Conservation (phyloP, 2,797 vertebrate genomes). For the Gallinago nigripennis region DNA sequence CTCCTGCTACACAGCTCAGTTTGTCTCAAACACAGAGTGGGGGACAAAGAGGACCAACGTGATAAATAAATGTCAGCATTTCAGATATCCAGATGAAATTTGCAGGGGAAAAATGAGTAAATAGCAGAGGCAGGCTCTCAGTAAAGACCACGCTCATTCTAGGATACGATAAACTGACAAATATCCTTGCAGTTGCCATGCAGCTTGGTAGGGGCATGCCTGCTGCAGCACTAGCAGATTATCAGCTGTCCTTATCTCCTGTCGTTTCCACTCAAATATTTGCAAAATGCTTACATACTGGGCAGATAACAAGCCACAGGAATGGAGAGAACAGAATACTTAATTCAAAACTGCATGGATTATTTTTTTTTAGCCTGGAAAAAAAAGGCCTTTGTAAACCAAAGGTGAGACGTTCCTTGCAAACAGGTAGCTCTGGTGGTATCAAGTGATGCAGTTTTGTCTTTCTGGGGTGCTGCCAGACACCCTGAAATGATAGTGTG, state of each 20-base stretch:
- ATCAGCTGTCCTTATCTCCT: slow-evolving; percentile 27
- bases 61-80: not conserved
- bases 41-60: not conserved
- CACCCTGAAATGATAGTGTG: slow-evolving; percentile 39
- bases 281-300: not conserved
- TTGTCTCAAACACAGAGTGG: not conserved
- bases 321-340: not conserved
- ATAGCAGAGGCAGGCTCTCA: not conserved
- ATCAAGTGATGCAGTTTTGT: not conserved
- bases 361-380: not conserved
- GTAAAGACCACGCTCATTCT: not conserved
- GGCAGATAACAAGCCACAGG: slow-evolving; percentile 37
- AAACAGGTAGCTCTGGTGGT: not conserved
- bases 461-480: slow-evolving; percentile 45
- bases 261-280: slow-evolving; percentile 48
- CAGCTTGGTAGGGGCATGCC: not conserved
- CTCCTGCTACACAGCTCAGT: not conserved
- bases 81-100: not conserved
- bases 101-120: not conserved
- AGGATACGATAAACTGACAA: not conserved
- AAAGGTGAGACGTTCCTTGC: not conserved
- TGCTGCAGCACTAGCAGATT: not conserved
- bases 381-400: not conserved
- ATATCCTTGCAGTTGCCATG: not conserved
- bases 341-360: not conserved